Conservation (phyloP, 2,113 vertebrate genomes). For the Alouatta palliata region DNA sequence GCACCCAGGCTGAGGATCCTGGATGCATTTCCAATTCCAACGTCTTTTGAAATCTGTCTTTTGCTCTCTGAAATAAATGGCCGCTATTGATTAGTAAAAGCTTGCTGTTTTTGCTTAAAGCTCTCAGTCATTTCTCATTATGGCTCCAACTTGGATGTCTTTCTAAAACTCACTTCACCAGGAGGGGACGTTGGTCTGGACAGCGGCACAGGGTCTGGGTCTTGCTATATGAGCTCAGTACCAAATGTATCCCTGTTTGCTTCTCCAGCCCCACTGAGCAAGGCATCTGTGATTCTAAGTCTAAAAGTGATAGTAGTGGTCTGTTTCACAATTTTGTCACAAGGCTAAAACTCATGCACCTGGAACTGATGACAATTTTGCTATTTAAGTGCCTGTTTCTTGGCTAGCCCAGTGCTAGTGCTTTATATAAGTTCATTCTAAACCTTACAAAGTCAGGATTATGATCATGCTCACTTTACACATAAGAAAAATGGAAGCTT, state of each 20-base stretch:
- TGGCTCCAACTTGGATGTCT: neutral
- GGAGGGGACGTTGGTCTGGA: neutral
- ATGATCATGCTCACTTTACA: neutral
- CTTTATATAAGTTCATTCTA: neutral
- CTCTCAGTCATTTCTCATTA: neutral
- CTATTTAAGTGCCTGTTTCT: rapidly evolving
- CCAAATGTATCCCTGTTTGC: neutral
- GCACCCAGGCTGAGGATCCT: neutral
- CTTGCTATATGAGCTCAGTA: neutral
- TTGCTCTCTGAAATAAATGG: neutral
- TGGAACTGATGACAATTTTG: neutral
- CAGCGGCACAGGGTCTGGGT: rapidly evolving
- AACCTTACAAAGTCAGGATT: neutral
- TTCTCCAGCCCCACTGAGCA: neutral
- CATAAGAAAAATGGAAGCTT: neutral
- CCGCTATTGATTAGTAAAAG: neutral
- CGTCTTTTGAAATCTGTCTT: neutral
- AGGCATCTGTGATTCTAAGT: neutral
- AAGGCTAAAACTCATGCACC: neutral
- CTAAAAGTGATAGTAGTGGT: neutral
- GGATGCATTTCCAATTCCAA: neutral
- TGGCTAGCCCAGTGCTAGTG: neutral
- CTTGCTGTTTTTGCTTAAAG: neutral
- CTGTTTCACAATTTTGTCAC: neutral
- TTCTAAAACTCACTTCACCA: neutral